Base-by-base conservation (phyloP, 2,113 vertebrate species). In the Atlantisia rogersi region DNA sequence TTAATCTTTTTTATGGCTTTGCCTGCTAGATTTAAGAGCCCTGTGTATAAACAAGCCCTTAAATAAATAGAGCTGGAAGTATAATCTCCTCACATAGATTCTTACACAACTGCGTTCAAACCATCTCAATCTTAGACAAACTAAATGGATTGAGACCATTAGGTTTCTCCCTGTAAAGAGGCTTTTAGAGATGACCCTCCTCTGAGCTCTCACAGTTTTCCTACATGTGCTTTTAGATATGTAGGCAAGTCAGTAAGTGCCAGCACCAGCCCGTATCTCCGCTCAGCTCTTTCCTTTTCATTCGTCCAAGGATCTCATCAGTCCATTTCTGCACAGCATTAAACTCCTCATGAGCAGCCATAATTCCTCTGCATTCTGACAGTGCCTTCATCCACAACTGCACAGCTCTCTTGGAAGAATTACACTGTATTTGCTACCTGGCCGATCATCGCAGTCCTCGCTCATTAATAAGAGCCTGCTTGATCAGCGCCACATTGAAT, bases 1-100 rank as follows among this genome's bases (percentile, higher is more conserved):
- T 96, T 86, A 88, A 94, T 95, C 76, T 90, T 94, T 90, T 88
- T 92, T 88, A 95, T 94, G 76, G 86, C 60, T 95, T 86, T 86
- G 59, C 59, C 68, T 67, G 55, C 88, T 82, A 37, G 86, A 63
- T 92, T 94, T 95, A 86, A 94, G 80, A 95, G 88, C 71, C 52
- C 55, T 70, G 40, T 88, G 29, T 83, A 82, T 88, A 92, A 96
- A 88, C 90, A 92, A 86, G 71, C 58, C 85, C 63, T 96, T 90
- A 96, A 90, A 95, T 93, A 93, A 96, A 94, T 94, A 93, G 85
- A 82, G 67, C 67, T 95, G 79, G 55, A 90, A 94, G 53, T 59
- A 69, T 86, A 90, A 90, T 78, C 71, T 90, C 63, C 68, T 84
- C 83, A 40, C 52, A 78, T 12, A 84, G 48, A 56, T 79, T 86